These are phyloP conservation scores for Poeciliopsis turrubarensis DNA, from an alignment of 2,113 vertebrate species.

Conservation along the genomic window DNA sequence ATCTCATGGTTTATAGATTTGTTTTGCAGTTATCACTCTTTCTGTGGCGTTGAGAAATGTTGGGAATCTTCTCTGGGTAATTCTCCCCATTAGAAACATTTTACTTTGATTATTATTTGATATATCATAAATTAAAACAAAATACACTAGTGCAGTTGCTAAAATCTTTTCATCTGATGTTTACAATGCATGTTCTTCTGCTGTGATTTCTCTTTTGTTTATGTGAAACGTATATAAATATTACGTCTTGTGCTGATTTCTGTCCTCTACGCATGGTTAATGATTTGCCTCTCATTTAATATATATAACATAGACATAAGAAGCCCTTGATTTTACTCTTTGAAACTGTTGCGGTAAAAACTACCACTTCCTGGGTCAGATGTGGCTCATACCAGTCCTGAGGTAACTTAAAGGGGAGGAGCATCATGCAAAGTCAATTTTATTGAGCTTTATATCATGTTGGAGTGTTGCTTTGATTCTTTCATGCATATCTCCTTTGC, in stretches of 20 bases:
- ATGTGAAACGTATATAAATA: not conserved
- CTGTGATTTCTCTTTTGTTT: not conserved
- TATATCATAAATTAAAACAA: not conserved
- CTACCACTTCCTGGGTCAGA: not conserved
- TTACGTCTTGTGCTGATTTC: not conserved
- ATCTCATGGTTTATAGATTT: not conserved
- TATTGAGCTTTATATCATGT: too few relatives aligned
- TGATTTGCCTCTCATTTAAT: not conserved
- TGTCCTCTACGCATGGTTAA: not conserved
- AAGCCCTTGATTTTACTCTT: not conserved
- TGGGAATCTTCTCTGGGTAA: not conserved
- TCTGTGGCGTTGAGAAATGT: not conserved
- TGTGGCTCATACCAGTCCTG: not conserved
- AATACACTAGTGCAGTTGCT: not conserved
- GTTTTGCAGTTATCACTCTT: slow-evolving; percentile 3
- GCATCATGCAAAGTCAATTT: too few relatives aligned
- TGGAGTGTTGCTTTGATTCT: too few relatives aligned
- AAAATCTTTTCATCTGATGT: not conserved
- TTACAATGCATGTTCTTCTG: not conserved
- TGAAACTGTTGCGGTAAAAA: not conserved
- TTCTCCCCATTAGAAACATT: not conserved
- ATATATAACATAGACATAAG: not conserved
- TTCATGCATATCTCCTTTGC: too few relatives aligned
- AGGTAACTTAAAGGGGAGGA: not conserved
- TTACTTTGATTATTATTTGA: not conserved